phyloP scores from a whole-genome alignment of 2,797 vertebrate genomes.

The Fistularia tabacaria region DNA sequence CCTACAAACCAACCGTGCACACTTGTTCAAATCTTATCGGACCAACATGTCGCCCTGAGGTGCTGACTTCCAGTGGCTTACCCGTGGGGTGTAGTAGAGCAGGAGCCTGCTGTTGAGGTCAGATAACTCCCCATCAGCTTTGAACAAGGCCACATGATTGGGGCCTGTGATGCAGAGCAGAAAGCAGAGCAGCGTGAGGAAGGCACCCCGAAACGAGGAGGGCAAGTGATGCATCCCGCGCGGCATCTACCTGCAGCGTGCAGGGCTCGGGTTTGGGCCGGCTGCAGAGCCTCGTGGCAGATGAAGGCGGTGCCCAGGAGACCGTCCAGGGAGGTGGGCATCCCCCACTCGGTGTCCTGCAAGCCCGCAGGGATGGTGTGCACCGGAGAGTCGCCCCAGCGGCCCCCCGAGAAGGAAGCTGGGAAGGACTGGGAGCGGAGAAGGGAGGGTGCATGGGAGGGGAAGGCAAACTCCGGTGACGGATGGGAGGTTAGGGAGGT shows the following conservation, averaged over 20 bases:
- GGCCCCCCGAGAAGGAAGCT: slow-evolving; percentile 72
- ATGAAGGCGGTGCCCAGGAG: slow-evolving; percentile 90
- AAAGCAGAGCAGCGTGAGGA: slow-evolving; percentile 4
- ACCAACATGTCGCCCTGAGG: background rate
- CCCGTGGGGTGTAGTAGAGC: slow-evolving; percentile 97
- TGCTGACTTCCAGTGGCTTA: slow-evolving; percentile 50
- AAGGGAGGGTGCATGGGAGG: slow-evolving; percentile 62
- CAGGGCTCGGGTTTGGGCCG: slow-evolving; percentile 73
- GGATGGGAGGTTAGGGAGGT: slow-evolving; percentile 31
- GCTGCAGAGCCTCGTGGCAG: slow-evolving; percentile 89
- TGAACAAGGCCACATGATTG: slow-evolving; percentile 85
- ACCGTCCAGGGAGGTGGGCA: slow-evolving; percentile 89
- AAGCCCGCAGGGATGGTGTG: slow-evolving; percentile 87
- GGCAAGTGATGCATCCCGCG: background rate
- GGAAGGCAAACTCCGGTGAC: slow-evolving; percentile 72
- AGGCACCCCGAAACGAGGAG: background rate
- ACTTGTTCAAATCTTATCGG: background rate
- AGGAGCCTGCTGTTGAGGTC: slow-evolving; percentile 87
- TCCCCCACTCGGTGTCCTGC: slow-evolving; percentile 94
- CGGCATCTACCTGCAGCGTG: slow-evolving; percentile 73
- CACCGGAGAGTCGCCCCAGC: slow-evolving; percentile 75
- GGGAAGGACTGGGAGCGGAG: slow-evolving; percentile 92
- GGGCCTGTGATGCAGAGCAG: slow-evolving; percentile 75
- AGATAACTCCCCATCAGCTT: slow-evolving; percentile 82
- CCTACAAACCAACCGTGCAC: slow-evolving; percentile 66